A percentile compares a stretch with the other conserved stretches of the same genome.
phyloP scores from a whole-genome alignment of 2,888 invertebrate genomes.

The Synergus itoensis region DNA sequence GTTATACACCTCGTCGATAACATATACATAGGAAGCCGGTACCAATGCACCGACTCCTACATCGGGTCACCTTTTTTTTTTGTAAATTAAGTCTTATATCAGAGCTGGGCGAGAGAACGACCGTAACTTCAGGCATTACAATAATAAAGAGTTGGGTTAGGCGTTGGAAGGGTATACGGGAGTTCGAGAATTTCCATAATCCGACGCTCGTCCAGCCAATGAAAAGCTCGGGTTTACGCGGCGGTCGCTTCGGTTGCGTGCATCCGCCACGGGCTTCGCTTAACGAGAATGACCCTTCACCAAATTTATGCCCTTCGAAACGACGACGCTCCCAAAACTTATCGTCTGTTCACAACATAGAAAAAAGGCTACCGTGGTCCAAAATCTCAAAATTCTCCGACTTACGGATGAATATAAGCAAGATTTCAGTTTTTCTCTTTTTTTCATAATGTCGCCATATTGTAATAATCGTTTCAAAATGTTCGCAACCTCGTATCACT shows the following conservation, averaged over 20 bases:
- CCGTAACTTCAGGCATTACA: slow-evolving; percentile 75
- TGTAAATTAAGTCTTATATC: slow-evolving; percentile 46
- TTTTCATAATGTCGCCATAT: no score
- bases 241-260: slow-evolving; percentile 45
- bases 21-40: not conserved
- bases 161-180: slow-evolving; percentile 55
- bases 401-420: no score
- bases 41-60: slow-evolving; percentile 14
- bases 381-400: not conserved
- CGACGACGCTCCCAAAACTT: slow-evolving; percentile 42
- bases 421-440: no score
- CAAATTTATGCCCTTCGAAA: slow-evolving; percentile 44
- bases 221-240: slow-evolving; percentile 67
- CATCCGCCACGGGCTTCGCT: slow-evolving; percentile 44
- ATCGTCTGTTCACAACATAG: slow-evolving; percentile 19
- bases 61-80: slow-evolving; percentile 2
- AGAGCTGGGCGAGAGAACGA: slow-evolving; percentile 55
- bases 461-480: no score
- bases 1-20: slow-evolving; percentile 4
- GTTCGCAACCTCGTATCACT: no score
- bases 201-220: slow-evolving; percentile 67
- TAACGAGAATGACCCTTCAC: slow-evolving; percentile 47
- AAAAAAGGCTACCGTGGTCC: slow-evolving; percentile 7
- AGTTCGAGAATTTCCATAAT: slow-evolving; percentile 74
- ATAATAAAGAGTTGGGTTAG: slow-evolving; percentile 75